Conservation (phyloP, 2,888 invertebrate genomes). For the Phymatocera aterrima region DNA sequence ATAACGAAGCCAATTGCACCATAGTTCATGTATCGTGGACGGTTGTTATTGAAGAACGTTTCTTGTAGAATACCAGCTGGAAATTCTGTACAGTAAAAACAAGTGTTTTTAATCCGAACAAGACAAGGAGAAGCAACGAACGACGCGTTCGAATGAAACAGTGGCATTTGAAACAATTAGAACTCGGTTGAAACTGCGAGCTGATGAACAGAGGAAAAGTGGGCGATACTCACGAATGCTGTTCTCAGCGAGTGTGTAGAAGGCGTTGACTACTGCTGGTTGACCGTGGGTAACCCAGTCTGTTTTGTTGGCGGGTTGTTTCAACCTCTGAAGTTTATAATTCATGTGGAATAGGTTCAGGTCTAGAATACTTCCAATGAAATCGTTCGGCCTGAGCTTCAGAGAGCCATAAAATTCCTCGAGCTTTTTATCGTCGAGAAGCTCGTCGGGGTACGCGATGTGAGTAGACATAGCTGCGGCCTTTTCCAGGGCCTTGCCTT, state of each 20-base stretch:
- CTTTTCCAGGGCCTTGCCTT: conserved; percentile 85
- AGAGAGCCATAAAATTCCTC: conserved; percentile 84
- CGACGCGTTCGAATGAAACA: no score
- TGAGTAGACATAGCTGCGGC: conserved; percentile 90
- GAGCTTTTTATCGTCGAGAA: conserved; percentile 88
- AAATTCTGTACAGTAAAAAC: conserved; percentile 81
- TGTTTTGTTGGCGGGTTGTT: conserved; percentile 76
- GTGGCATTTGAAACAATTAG: no score
- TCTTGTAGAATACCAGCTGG: conserved; percentile 96
- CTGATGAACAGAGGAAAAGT: no score
- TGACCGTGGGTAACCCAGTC: conserved; percentile 77
- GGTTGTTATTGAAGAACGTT: conserved; percentile 90
- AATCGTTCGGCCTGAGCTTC: conserved; percentile 72
- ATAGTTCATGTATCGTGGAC: conserved; percentile 94
- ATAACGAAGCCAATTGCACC: conserved; percentile 94
- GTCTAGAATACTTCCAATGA: conserved; percentile 75
- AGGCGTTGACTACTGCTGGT: conserved; percentile 77
- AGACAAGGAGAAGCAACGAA: no score
- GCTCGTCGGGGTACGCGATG: conserved; percentile 95
- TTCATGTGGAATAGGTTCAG: conserved; percentile 76
- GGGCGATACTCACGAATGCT: conserved; percentile 75
- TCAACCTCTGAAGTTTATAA: conserved; percentile 75
- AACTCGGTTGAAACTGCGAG: no score
- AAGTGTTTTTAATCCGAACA: no score
- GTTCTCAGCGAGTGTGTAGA: conserved; percentile 77